These are phyloP conservation scores for Sebastes hubbsi DNA, from an alignment of 2,797 vertebrate genomes.

Conservation along the genomic window DNA sequence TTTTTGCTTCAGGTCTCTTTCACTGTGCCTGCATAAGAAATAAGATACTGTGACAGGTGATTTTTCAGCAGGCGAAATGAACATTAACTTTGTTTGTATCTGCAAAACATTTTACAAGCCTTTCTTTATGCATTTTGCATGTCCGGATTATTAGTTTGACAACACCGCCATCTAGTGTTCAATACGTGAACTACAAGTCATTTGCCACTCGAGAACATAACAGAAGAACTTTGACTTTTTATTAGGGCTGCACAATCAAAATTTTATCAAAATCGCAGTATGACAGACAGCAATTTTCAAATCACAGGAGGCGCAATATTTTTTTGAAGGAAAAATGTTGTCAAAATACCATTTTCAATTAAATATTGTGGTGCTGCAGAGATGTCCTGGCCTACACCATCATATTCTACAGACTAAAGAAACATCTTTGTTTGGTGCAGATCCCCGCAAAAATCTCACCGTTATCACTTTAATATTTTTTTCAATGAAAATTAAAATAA, in stretches of 20 bases:
- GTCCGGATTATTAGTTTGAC: background rate
- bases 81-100: background rate
- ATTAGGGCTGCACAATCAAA: too few species aligned
- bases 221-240: background rate
- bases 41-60: background rate
- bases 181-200: background rate
- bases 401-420: too few species aligned
- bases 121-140: background rate
- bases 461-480: too few species aligned
- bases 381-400: too few species aligned
- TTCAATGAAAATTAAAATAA: too few species aligned
- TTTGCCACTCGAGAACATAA: background rate
- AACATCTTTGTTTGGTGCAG: too few species aligned
- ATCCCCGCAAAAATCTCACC: too few species aligned
- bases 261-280: too few species aligned
- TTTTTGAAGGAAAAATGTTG: accelerated
- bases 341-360: too few species aligned
- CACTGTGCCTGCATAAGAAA: background rate
- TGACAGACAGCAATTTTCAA: too few species aligned
- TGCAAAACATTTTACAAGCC: background rate
- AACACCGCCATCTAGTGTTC: constrained; percentile 45
- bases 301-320: too few species aligned
- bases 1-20: background rate
- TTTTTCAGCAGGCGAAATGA: background rate
- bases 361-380: too few species aligned